A percentile compares a stretch with the other conserved stretches of the same genome.
Evolutionary conservation across 2,888 invertebrate genomes (phyloP).

Genomic region (Hymenopus coronatus): DNA sequence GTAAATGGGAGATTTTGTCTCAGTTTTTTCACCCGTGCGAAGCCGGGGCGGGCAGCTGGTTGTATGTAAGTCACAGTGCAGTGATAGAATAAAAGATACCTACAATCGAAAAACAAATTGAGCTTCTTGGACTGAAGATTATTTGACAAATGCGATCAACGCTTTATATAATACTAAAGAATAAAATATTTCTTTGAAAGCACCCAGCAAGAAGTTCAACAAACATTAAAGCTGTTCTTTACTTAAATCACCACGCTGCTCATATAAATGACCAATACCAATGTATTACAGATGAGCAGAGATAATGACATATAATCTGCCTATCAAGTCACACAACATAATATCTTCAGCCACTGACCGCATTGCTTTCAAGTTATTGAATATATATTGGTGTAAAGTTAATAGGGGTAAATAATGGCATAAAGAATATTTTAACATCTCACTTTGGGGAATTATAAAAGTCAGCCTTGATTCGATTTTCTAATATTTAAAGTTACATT

Average conservation of each 20-base stretch:
- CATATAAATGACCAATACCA: slow-evolving; percentile 32
- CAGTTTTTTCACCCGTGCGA: no score
- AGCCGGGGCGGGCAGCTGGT: no score
- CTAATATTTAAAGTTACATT: slow-evolving; percentile 33
- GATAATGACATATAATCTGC: slow-evolving; percentile 38
- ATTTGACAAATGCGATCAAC: no score
- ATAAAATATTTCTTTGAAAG: no score
- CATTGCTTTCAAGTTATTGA: slow-evolving; percentile 39
- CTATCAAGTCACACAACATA: slow-evolving; percentile 39
- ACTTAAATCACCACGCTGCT: slow-evolving; percentile 40
- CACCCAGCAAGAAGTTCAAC: no score
- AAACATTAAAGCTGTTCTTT: no score
- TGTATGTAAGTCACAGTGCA: no score
- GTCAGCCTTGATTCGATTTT: slow-evolving; percentile 2
- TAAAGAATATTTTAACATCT: neutral
- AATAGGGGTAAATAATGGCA: slow-evolving; percentile 11
- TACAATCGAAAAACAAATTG: no score
- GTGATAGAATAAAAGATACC: no score
- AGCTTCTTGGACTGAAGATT: no score
- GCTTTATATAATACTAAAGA: no score
- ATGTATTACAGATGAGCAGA: slow-evolving; percentile 37
- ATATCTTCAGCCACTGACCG: neutral
- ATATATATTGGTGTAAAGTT: slow-evolving; percentile 33
- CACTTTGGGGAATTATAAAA: neutral
- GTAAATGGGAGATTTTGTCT: no score